Base-by-base conservation (phyloP, 1,140 invertebrate species). In the Pararge aegeria region DNA sequence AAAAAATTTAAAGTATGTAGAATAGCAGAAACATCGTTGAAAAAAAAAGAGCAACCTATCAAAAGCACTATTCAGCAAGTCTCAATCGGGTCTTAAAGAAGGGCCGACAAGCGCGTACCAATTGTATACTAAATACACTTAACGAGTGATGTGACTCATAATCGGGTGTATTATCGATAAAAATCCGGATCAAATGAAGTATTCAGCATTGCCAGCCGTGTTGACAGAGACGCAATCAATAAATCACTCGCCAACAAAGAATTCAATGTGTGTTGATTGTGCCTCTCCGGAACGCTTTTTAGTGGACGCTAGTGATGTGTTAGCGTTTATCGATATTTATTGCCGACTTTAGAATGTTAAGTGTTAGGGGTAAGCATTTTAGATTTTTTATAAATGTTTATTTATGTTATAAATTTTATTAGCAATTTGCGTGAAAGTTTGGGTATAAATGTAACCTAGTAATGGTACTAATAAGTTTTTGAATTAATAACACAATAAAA, bases 171-270 rank as follows among this genome's bases (percentile, higher is more conserved):
- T 83, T 85, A 83, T 89, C 86, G 86, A 87, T 87, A 87, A 87
- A 87, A 86, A 89, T 89, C 78, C 81, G 83, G 81, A 85, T 87
- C 84, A 89, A 87, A 89, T 87, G 86, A 89, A 86, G 86, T 89
- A 89, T 89, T 89, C 80, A 87, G 64, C 18, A 49, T 29, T 29
- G 46, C 78, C 78, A 71, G 77, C 70, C 65, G 77, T 87, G 86
- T 89, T 89, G 86, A 89, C 86, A 89, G 83, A 89, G 83, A 85
- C 75, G 82, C 75, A 83, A 83, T 87, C 86, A 86, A 89, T 89
- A 89, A 89, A 89, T 89, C 86, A 89, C 80, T 86, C 70, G 78
- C 58, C 75, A 66, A 86, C 81, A 89, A 87, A 87, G 81, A 78
- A 81, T 87, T 88, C 80, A 89, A 87, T 89, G 83, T 86, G 86